Base-by-base conservation (phyloP, 2,888 invertebrate genomes). In the Perizoma affinitatum region DNA sequence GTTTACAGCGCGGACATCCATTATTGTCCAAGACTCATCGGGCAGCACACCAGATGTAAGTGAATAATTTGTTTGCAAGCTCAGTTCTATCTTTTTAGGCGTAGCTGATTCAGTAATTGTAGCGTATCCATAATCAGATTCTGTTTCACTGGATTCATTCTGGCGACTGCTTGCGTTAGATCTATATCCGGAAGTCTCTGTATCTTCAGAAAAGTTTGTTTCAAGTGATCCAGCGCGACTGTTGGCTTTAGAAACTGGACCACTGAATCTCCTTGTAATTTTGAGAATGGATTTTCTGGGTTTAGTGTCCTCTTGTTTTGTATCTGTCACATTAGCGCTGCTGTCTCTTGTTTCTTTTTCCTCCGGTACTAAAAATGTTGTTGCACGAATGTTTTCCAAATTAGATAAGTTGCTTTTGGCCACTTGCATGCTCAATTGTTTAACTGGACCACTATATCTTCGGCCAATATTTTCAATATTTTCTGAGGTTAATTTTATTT, bases 61-160 rank as follows among this genome's bases (percentile, higher is more conserved):
- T 34, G 86, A 82, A 59, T 81, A 75, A 62, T 81, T 86, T 41
- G 88, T 83, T 61, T 82, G 81, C 60, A 85, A 71, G 61, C 87
- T 88, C 11, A 93, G 80, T 73, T 88, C 86, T 22, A 95, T 73
- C 52, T 92, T 93, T 72, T 93, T 93, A 33, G 94, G 94, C 1
- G 94, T 94, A 54, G 94, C 93, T 42, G 93, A 83, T 61, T 93
- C 90, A 3, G 93, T 93, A 60, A 95, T 94, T 7, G 94, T 94
- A 0, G 94, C 90, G 76, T 95, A 95, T 33, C 93, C 93, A 70
- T 94, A 94, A 70, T 94, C 94, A 11, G 93, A 94, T 70, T 94
- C 94, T n/a, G 87, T 88, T 71, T 92, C 93, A 78, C 90, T 92
- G 3, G 79, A 84, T 72, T 90, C 90, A 61, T 85, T 84, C 54